Evolutionary conservation across 2,888 invertebrate genomes (phyloP).

Genomic region (Himalopsyche tibetana): DNA sequence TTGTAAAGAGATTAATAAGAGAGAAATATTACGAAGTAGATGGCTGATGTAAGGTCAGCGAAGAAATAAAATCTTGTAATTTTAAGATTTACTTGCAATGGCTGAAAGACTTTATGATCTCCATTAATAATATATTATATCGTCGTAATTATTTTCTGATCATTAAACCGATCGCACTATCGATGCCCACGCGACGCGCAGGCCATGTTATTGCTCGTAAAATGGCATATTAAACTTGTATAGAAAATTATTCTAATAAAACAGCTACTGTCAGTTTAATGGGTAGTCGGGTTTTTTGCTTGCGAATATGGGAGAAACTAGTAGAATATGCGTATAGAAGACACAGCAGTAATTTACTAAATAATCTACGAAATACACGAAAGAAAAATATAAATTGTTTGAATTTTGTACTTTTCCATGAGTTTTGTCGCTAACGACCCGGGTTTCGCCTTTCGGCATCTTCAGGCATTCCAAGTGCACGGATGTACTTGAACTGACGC

Average conservation of each 20-base stretch:
- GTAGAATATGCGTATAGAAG: too few species aligned
- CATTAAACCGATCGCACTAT: slow-evolving; percentile 20
- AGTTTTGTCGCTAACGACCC: too few species aligned
- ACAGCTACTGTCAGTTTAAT: background rate
- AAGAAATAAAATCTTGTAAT: background rate
- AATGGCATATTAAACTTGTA: slow-evolving; percentile 24
- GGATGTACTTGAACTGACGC: too few species aligned
- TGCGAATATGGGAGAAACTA: background rate
- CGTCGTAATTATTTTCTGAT: slow-evolving; percentile 22
- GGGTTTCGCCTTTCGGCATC: too few species aligned
- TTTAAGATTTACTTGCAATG: background rate
- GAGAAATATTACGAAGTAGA: too few species aligned
- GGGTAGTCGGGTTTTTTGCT: background rate
- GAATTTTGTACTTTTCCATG: too few species aligned
- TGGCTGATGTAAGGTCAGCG: background rate
- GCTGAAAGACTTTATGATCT: background rate
- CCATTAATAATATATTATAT: background rate
- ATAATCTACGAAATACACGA: too few species aligned
- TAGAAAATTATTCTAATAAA: background rate
- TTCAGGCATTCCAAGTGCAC: too few species aligned
- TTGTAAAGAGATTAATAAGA: too few species aligned
- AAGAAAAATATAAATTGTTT: too few species aligned
- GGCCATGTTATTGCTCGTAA: background rate
- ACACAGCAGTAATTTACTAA: too few species aligned
- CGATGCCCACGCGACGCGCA: background rate